These are phyloP conservation scores for Magallana gigas DNA, from an alignment of 1,140 invertebrate genomes.

Conservation along the genomic window DNA sequence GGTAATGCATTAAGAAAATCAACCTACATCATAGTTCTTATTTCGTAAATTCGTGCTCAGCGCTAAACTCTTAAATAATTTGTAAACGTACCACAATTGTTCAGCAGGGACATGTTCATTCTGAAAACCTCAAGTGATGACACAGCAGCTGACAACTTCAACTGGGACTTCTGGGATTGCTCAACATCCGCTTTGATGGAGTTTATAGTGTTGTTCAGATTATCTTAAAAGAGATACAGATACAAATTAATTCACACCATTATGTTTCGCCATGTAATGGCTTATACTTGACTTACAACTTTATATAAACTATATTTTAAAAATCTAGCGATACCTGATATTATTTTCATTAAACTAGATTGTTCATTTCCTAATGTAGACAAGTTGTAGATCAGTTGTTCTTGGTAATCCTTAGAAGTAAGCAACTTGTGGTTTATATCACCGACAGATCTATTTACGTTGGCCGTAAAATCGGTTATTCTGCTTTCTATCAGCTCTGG, in stretches of 20 bases:
- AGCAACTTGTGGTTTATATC: not conserved
- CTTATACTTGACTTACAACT: too few species aligned
- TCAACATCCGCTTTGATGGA: not conserved
- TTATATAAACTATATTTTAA: too few species aligned
- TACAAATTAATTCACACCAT: not conserved
- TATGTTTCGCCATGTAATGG: too few species aligned
- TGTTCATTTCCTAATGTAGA: not conserved
- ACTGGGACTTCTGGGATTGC: not conserved
- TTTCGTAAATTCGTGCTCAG: too few species aligned
- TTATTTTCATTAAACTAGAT: not conserved
- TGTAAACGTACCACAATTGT: not conserved
- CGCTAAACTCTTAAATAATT: not conserved
- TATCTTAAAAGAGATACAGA: not conserved
- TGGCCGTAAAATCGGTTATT: not conserved
- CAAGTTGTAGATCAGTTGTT: not conserved
- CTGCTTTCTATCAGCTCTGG: not conserved
- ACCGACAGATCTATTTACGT: not conserved
- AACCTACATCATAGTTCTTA: too few species aligned
- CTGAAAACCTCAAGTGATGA: not conserved
- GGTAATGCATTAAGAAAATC: too few species aligned
- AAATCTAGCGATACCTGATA: not conserved
- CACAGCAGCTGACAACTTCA: not conserved
- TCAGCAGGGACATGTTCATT: not conserved
- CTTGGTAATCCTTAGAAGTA: not conserved
- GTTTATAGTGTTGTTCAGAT: not conserved